Conservation (phyloP, 2,888 invertebrate species). For the Ecliptopera silaceata region DNA sequence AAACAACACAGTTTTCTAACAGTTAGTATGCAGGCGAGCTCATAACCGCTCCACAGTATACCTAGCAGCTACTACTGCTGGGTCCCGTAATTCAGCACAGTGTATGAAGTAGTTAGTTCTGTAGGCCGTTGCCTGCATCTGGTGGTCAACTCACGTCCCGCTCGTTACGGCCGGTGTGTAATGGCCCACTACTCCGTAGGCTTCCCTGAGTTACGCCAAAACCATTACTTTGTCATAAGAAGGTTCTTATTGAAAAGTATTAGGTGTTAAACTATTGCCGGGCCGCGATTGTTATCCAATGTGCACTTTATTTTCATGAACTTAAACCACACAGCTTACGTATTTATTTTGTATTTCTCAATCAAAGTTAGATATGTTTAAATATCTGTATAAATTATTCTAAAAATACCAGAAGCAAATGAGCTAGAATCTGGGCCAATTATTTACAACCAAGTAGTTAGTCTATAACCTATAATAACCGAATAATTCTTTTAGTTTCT, state of each 20-base stretch:
- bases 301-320: background rate
- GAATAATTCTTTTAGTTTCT: too few relatives aligned
- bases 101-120: background rate
- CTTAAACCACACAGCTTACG: too few relatives aligned
- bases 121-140: background rate
- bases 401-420: too few relatives aligned
- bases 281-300: background rate
- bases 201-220: slow-evolving; percentile 21
- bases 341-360: too few relatives aligned
- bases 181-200: slow-evolving; percentile 20
- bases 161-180: slow-evolving; percentile 28
- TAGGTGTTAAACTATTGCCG: slow-evolving; percentile 12
- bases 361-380: too few relatives aligned
- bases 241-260: slow-evolving; percentile 18
- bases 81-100: background rate
- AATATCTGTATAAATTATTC: too few relatives aligned
- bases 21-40: background rate
- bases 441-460: too few relatives aligned
- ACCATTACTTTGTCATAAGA: slow-evolving; percentile 21
- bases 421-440: too few relatives aligned
- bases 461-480: too few relatives aligned
- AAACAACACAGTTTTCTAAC: background rate
- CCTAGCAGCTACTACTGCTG: background rate
- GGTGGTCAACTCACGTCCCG: slow-evolving; percentile 29
- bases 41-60: background rate